phyloP scores from a whole-genome alignment of 2,797 vertebrate species.

The Hafferia zeledoni region DNA sequence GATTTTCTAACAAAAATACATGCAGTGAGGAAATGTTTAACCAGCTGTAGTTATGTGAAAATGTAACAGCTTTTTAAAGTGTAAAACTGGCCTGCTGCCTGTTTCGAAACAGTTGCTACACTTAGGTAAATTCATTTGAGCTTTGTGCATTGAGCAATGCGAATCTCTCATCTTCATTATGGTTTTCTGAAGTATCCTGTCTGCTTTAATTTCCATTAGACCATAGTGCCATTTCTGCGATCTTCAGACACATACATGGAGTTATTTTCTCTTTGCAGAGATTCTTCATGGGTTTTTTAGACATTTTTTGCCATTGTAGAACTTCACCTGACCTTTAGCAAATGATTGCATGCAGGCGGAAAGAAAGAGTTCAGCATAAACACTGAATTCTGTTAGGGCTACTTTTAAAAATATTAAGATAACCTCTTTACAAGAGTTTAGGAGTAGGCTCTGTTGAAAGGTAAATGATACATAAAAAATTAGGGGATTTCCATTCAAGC shows the following conservation, averaged over 20 bases:
- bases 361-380: neutral
- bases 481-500: neutral
- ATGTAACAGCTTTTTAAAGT: neutral
- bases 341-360: neutral
- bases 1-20: neutral
- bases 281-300: neutral
- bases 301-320: neutral
- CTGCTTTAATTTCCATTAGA: neutral
- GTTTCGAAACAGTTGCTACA: neutral
- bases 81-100: neutral
- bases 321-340: neutral
- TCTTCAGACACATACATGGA: neutral
- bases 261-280: neutral
- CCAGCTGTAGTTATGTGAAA: neutral
- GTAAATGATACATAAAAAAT: neutral
- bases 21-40: constrained; percentile 20
- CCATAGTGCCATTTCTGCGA: neutral
- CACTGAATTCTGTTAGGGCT: neutral
- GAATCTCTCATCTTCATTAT: neutral
- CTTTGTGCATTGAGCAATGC: neutral
- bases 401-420: neutral
- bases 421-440: neutral
- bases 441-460: neutral
- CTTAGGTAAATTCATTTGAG: neutral
- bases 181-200: neutral